A percentile compares a stretch with the other conserved stretches of the same genome.
phyloP scores from a whole-genome alignment of 2,113 vertebrate species.

The Apteryx owenii region DNA sequence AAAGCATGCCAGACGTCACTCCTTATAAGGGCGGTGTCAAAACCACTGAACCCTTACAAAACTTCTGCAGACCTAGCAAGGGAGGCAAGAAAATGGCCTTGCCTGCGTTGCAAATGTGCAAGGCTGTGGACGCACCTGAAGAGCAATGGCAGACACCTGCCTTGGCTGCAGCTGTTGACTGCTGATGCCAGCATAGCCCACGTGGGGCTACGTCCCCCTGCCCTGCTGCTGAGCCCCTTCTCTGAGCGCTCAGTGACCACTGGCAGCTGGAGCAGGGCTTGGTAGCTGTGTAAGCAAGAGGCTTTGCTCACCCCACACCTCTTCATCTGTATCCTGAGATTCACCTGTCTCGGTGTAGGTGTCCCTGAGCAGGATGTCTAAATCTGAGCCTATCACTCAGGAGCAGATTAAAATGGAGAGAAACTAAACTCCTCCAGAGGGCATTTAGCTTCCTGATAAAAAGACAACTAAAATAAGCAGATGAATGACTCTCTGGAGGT shows the following conservation, averaged over 20 bases:
- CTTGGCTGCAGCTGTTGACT: neutral
- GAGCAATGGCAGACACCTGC: neutral
- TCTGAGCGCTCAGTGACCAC: neutral
- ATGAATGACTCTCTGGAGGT: neutral
- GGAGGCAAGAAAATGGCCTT: neutral
- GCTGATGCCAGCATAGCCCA: neutral
- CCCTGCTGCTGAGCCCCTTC: neutral
- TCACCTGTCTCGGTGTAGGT: neutral
- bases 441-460: neutral
- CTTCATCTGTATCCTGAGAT: neutral
- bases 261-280: neutral
- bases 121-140: accelerated
- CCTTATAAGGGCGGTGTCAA: no score
- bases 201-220: neutral
- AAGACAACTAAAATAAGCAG: neutral
- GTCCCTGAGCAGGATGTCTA: neutral
- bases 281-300: neutral
- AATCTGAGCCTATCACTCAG: neutral
- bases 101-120: neutral
- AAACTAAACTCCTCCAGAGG: neutral
- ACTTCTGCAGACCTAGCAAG: neutral
- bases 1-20: neutral
- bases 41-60: neutral
- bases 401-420: neutral
- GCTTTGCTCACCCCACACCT: neutral